phyloP scores from a whole-genome alignment of 2,113 vertebrate genomes.

The Lepisosteus osseus region DNA sequence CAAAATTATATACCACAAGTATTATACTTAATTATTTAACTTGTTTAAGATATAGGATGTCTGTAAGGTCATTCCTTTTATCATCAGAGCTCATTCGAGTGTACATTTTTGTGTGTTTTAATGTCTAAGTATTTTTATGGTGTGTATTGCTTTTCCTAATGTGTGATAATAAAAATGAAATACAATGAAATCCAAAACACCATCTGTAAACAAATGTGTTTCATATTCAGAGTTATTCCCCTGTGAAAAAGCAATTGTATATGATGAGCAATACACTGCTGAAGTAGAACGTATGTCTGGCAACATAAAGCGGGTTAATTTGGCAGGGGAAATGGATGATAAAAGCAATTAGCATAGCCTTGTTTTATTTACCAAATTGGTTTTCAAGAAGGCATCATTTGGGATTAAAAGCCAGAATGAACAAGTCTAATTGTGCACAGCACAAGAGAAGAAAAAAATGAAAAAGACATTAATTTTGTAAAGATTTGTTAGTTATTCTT shows the following conservation, averaged over 20 bases:
- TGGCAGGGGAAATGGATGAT: slow-evolving; percentile 18
- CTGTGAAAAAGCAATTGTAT: neutral
- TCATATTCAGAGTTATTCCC: neutral
- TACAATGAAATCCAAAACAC: neutral
- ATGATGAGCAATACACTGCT: neutral
- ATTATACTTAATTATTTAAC: too few species aligned
- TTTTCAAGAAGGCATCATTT: slow-evolving; percentile 20
- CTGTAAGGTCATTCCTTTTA: too few species aligned
- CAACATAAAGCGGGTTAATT: slow-evolving; percentile 8
- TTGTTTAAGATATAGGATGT: too few species aligned
- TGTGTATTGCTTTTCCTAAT: too few species aligned
- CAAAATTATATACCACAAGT: too few species aligned
- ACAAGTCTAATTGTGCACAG: slow-evolving; percentile 17
- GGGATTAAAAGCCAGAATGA: slow-evolving; percentile 18
- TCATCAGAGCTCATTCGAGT: too few species aligned
- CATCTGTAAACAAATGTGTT: neutral
- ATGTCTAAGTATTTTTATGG: too few species aligned
- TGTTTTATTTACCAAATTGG: slow-evolving; percentile 21
- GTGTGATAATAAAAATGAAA: neutral
- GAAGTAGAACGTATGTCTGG: slow-evolving; percentile 2
- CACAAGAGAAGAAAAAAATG: slow-evolving; percentile 5
- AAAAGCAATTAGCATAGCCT: slow-evolving; percentile 18
- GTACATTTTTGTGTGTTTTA: too few species aligned
- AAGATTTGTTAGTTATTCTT: slow-evolving; percentile 13
- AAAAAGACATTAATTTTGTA: slow-evolving; percentile 14